Conservation (phyloP, 2,113 vertebrate species). For the chimpanzee (Pan troglodytes) region NHGRI_mPanTro3-v2.1_pri NC_072402.2:49284001-49284500, state of each 20-base stretch:
- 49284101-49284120: conserved; percentile 67
- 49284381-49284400: not conserved
- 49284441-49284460: conserved; percentile 19
- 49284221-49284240: conserved; percentile 50
- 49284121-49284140: conserved; percentile 73
- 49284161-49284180: conserved; percentile 61
- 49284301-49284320: conserved; percentile 30
- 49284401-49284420: not conserved
- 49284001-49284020: conserved; percentile 59
- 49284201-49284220: conserved; percentile 60
- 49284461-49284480: not conserved
- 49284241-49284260: conserved; percentile 58
- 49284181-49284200: conserved; percentile 60
- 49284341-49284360: not conserved
- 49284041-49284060: conserved; percentile 59
- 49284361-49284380: not conserved
- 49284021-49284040: not conserved
- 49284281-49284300: conserved; percentile 24
- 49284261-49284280: conserved; percentile 57
- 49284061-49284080: conserved; percentile 51
- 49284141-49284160: conserved; percentile 61
- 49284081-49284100: conserved; percentile 65
- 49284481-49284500: not conserved
- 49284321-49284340: not conserved
- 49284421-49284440: conserved; percentile 19